Percentiles rank a stretch among this genome's conserved stretches.
Evolutionary conservation across 2,113 vertebrate species (phyloP).

Genomic region (Mastomys coucha): DNA sequence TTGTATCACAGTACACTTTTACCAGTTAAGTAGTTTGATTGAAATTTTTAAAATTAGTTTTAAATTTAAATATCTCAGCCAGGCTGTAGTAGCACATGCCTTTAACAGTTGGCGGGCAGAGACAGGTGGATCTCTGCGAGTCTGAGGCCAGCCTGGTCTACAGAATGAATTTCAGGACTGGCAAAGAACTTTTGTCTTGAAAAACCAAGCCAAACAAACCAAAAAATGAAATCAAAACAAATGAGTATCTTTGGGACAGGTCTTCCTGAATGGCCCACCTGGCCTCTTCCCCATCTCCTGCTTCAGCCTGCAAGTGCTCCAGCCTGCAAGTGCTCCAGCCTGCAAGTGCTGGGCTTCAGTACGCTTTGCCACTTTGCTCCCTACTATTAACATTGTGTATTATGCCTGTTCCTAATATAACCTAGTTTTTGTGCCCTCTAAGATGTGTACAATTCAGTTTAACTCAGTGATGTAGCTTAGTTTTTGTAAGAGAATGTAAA

Average conservation of each 20-base stretch:
- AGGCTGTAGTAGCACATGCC: neutral
- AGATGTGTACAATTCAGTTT: neutral
- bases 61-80: neutral
- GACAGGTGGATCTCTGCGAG: neutral
- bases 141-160: neutral
- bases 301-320: too few species aligned
- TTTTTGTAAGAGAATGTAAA: neutral
- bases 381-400: neutral
- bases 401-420: neutral
- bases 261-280: neutral
- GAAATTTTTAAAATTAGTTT: constrained; percentile 1
- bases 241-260: neutral
- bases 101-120: neutral
- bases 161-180: neutral
- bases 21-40: neutral
- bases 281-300: neutral
- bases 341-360: neutral
- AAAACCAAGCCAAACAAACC: neutral
- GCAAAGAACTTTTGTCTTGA: neutral
- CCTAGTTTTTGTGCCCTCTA: neutral
- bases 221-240: neutral
- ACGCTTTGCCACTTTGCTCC: neutral
- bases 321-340: too few species aligned
- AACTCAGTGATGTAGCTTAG: neutral
- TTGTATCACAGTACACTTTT: neutral